Evolutionary conservation across 1,140 invertebrate genomes (phyloP).

Genomic region (Temnothorax curvispinosus): DNA sequence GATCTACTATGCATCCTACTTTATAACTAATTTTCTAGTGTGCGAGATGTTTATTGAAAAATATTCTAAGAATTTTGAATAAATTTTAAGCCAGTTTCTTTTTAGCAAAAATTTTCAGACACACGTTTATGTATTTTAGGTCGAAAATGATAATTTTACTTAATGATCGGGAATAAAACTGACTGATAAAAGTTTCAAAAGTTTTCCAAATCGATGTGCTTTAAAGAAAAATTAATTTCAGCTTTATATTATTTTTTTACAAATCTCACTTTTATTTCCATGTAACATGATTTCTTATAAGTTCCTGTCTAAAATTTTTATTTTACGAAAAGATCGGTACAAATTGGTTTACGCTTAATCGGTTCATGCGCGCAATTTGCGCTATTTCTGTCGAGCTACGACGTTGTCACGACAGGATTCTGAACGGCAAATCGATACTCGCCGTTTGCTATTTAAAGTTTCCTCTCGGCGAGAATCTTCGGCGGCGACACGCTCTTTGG

Average conservation of each 20-base stretch:
- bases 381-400: slow-evolving; percentile 28
- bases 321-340: not conserved
- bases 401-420: slow-evolving; percentile 40
- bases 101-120: not conserved
- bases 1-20: not conserved
- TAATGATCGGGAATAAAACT: not conserved
- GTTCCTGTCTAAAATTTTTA: not conserved
- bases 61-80: not conserved
- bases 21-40: not conserved
- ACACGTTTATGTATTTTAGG: not conserved
- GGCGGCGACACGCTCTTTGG: slow-evolving; percentile 26
- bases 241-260: not conserved
- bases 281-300: not conserved
- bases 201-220: not conserved
- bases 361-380: slow-evolving; percentile 18
- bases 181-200: not conserved
- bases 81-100: not conserved
- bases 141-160: not conserved
- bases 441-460: slow-evolving; percentile 54
- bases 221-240: not conserved
- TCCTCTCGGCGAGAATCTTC: slow-evolving; percentile 38
- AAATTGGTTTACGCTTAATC: slow-evolving; percentile 36
- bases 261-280: not conserved
- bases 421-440: slow-evolving; percentile 41
- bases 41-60: not conserved